These are phyloP conservation scores for Echinops telfairi DNA, from an alignment of 2,113 vertebrate species.

Conservation along the genomic window DNA sequence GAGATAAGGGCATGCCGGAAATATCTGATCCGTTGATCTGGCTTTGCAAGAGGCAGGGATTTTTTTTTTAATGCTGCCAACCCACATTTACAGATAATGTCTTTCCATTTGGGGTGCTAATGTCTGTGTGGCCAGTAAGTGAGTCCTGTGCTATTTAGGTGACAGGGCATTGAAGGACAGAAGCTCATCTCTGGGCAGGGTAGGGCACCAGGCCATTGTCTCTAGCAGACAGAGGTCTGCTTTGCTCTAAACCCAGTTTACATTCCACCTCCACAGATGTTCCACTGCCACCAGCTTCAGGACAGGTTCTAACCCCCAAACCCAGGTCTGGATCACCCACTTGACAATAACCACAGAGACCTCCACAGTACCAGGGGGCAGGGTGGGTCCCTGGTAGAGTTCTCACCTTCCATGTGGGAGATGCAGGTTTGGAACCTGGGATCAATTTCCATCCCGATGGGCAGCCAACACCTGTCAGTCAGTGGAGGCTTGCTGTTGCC, in stretches of 20 bases:
- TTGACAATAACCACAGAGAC: neutral
- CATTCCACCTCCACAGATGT: neutral
- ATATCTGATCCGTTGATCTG: neutral
- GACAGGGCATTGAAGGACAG: neutral
- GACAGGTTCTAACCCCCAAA: neutral
- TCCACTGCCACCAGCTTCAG: neutral
- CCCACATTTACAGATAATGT: conserved; percentile 37
- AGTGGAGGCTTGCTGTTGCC: neutral
- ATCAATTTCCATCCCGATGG: neutral
- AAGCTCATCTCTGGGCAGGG: neutral
- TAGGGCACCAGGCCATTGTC: neutral
- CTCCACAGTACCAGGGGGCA: too few relatives aligned
- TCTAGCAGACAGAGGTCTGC: neutral
- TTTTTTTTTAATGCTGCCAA: conserved; percentile 10
- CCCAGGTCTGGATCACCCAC: neutral
- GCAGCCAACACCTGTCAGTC: neutral
- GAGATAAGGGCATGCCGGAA: neutral
- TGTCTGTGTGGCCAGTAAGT: neutral
- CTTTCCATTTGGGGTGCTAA: conserved; percentile 23
- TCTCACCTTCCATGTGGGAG: neutral
- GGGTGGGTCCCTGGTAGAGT: neutral
- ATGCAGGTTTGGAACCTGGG: neutral
- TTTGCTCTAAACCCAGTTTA: neutral
- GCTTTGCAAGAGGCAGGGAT: conserved; percentile 9
- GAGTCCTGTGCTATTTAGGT: neutral